Evolutionary conservation across 2,797 vertebrate genomes (phyloP).

Genomic region (Podargus strigoides): DNA sequence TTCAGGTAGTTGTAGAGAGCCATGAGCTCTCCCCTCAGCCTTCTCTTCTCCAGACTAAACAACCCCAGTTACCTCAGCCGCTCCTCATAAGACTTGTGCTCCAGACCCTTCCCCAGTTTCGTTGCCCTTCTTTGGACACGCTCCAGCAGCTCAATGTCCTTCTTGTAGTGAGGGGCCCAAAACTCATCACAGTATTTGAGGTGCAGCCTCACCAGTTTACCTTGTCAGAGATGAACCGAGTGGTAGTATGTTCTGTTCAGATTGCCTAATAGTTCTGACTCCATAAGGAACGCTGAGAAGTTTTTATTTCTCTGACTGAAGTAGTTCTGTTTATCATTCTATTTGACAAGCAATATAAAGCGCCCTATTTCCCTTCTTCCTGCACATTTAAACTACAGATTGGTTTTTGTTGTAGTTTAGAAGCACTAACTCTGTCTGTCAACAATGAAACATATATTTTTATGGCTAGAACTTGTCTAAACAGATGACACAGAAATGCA

Average conservation of each 20-base stretch:
- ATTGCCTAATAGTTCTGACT: neutral
- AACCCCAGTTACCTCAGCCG: accelerated
- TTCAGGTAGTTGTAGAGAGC: neutral
- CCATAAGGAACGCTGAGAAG: neutral
- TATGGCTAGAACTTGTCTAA: neutral
- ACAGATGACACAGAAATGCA: neutral
- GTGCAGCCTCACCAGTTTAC: neutral
- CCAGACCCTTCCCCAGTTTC: neutral
- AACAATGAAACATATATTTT: neutral
- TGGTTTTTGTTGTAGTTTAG: neutral
- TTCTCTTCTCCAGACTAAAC: neutral
- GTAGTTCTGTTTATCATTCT: neutral
- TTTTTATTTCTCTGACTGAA: neutral
- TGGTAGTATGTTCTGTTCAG: neutral
- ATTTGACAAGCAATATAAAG: neutral
- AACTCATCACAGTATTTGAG: neutral
- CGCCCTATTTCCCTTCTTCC: neutral
- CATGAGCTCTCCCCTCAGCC: accelerated
- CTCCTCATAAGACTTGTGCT: neutral
- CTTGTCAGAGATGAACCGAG: neutral
- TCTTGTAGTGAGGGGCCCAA: neutral
- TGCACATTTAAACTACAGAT: neutral
- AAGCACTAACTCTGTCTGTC: neutral
- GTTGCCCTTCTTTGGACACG: accelerated
- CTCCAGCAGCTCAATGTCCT: neutral